Evolutionary conservation across 2,113 vertebrate genomes (phyloP).

Genomic region (Sula dactylatra): DNA sequence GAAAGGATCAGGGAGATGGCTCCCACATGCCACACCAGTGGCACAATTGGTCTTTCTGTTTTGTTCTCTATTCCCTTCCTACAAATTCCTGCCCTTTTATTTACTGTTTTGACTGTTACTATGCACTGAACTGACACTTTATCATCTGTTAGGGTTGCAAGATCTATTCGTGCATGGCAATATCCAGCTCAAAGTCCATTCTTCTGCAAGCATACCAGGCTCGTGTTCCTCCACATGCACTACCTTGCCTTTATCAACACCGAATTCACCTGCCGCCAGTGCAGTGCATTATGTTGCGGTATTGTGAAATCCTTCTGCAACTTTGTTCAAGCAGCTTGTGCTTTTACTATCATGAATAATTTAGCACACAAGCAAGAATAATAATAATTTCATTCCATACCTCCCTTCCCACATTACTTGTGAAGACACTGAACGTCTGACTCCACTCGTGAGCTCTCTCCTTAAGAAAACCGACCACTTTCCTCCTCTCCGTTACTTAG

Average conservation of each 20-base stretch:
- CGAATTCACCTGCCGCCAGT: not conserved
- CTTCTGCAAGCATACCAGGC: not conserved
- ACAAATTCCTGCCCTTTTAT: conserved; percentile 11
- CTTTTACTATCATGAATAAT: not conserved
- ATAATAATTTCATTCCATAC: not conserved
- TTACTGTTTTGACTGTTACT: conserved; percentile 62
- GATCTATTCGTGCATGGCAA: not conserved
- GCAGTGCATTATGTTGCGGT: accelerated
- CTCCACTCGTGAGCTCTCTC: not conserved
- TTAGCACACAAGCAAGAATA: not conserved
- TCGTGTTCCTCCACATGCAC: not conserved
- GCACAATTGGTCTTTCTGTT: conserved; percentile 32
- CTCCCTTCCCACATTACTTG: not conserved
- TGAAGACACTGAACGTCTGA: not conserved
- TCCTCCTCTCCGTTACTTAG: not conserved
- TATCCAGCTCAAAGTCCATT: not conserved
- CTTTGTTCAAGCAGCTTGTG: not conserved
- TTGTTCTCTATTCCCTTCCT: conserved; percentile 15
- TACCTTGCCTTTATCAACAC: not conserved
- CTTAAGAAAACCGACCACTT: not conserved
- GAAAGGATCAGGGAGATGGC: not conserved
- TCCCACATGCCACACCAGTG: not conserved
- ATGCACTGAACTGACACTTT: not conserved
- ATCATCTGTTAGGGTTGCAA: not conserved
- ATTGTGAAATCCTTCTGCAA: not conserved